phyloP scores from a whole-genome alignment of 2,113 vertebrate genomes.

The Notothenia rossii region DNA sequence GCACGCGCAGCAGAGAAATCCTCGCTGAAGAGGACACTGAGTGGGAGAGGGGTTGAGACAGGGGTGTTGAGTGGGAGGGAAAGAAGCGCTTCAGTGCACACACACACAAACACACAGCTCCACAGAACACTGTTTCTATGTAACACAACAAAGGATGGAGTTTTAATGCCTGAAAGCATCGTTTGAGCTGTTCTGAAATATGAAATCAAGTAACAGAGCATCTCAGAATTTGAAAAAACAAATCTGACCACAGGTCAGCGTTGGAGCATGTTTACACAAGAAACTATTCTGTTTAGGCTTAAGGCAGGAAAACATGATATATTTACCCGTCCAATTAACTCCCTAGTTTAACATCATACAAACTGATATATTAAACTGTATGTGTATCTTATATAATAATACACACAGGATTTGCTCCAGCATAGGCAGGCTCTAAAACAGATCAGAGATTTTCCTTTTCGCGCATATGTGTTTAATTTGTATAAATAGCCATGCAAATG shows the following conservation, averaged over 20 bases:
- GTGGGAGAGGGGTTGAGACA: slow-evolving; percentile 75
- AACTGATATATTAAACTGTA: not conserved
- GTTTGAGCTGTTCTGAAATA: not conserved
- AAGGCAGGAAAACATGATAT: slow-evolving; percentile 7
- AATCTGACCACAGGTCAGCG: not conserved
- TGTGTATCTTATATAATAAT: not conserved
- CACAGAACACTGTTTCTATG: slow-evolving; percentile 35
- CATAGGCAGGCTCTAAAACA: not conserved
- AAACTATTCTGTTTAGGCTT: not conserved
- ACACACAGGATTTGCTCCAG: not conserved
- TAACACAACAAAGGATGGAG: slow-evolving; percentile 34
- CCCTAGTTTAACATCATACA: not conserved
- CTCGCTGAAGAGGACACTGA: slow-evolving; percentile 54
- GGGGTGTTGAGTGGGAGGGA: slow-evolving; percentile 72
- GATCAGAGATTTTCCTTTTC: not conserved
- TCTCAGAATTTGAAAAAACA: not conserved
- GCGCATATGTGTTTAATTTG: slow-evolving; percentile 27
- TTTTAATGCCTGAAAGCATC: not conserved
- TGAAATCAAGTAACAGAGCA: slow-evolving; percentile 1
- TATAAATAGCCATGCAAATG: slow-evolving; percentile 5
- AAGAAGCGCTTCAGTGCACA: slow-evolving; percentile 49
- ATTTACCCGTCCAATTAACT: not conserved
- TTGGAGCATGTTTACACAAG: not conserved
- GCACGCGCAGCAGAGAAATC: slow-evolving; percentile 52
- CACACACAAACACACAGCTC: slow-evolving; percentile 13